Base-by-base conservation (phyloP, 2,113 vertebrate species). In the Cairina moschata region DNA sequence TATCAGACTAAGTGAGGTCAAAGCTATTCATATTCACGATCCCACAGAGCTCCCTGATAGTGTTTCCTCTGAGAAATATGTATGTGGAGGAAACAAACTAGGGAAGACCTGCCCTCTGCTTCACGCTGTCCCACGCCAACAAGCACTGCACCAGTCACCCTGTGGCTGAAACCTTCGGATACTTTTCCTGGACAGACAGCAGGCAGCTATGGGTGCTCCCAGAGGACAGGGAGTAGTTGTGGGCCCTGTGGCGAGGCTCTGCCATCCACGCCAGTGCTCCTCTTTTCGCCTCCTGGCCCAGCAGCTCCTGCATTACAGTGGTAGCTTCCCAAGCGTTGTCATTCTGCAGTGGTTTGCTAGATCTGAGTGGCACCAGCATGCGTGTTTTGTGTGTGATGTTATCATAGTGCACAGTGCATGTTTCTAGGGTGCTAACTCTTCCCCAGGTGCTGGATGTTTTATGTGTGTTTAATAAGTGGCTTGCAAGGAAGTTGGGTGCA, bases 1-100 rank as follows among this genome's bases (percentile, higher is more conserved):
- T 96, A 96, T 96, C 95, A 88, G 81, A 95, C 91, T 91, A 92
- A 96, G 96, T 88, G 93, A 96, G 93, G 95, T 97, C 96, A 97
- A 96, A 96, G 88, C 94, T 90, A 96, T 96, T 96, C 90, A 82
- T 95, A 96, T 88, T 84, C 95, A 83, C 68, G 3, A 91, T 81
- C 94, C 85, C 84, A 17, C 93, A 68, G 66, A 92, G 73, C 94
- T 96, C 93, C 65, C 78, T 60, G 80, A 38, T 7, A 42, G 89
- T 25, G 58, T 16, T 90, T 86, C 56, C 85, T 72, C 38, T 23
- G 65, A 71, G 86, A 82, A 38, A 81, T 25, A 59, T 4, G 34
- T 28, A 54, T 28, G 68, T 23, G 42, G 38, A 72, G 65, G 38
- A 29, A 36, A 38, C 58, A 46, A 38, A 34, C 4, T 0, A 0